Evolutionary conservation across 2,113 vertebrate genomes (phyloP), one percentile per base, ranked within the genome.

Genomic region (Eulemur rufifrons): DNA sequence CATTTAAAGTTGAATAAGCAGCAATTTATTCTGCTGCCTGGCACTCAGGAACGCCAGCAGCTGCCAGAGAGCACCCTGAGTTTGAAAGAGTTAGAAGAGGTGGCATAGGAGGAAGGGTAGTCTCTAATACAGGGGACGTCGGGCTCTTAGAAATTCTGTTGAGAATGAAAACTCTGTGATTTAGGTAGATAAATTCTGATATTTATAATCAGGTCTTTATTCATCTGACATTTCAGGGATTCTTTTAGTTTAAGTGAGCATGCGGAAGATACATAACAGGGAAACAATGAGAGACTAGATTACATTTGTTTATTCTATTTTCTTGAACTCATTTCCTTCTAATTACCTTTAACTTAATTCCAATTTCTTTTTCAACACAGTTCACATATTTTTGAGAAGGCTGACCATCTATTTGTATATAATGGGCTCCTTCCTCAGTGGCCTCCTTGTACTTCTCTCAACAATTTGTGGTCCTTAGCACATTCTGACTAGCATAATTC

Each of bases 261-360:
- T 2, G 1, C 14, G 21, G 15, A 86, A 50, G 71, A 56, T 59
- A 32, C 29, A 8, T 12, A 71, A 45, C 10, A n/a, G 69, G 29
- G 27, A 29, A 61, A 74, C 50, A 50, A 6, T 39, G 50, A 42
- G 8, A 89, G 37, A 39, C 73, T 52, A 12, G 74, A 42, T 83
- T 54, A 20, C 23, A 13, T 66, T 42, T 23, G 27, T 68, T 47
- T 80, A 39, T 84, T 93, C 76, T 77, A 23, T 54, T 93, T 83
- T 54, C 80, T 83, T 86, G 54, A 68, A 42, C 78, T 83, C 77
- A 59, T 85, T 89, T 83, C 61, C 52, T 45, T 37, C 29, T 96
- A 78, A 83, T 68, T 78, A 42, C 56, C 17, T 83, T 78, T 84
- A n/a, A 54, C 54, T 47, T 78, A 83, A 83, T 95, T 95, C 64